Evolutionary conservation across 2,797 vertebrate species (phyloP).

Genomic region (Coregonus ussuriensis): DNA sequence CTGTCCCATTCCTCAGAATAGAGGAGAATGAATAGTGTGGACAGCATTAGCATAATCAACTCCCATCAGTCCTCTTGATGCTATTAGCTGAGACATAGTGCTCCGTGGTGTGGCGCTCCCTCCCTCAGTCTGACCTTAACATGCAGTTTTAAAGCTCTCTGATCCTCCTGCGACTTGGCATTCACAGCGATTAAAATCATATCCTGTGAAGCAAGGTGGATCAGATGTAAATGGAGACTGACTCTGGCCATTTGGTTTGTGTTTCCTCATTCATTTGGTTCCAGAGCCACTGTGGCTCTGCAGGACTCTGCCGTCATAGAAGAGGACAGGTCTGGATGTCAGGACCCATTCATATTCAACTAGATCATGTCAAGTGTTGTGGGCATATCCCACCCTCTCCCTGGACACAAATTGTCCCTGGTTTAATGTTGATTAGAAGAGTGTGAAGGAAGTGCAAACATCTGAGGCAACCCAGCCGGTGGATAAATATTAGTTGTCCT

Average conservation of each 20-base stretch:
- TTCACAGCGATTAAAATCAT: constrained; percentile 52
- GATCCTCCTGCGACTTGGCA: constrained; percentile 25
- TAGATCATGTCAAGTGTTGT: background rate
- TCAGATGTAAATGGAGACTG: constrained; percentile 60
- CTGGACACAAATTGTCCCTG: background rate
- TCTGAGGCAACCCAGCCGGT: constrained; percentile 18
- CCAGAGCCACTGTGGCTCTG: constrained; percentile 27
- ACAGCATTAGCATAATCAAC: constrained; percentile 57
- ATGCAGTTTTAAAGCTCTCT: constrained; percentile 49
- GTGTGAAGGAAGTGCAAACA: constrained; percentile 26
- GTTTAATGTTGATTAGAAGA: constrained; percentile 1
- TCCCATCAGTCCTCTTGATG: constrained; percentile 35
- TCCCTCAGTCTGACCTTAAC: constrained; percentile 48
- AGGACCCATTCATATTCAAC: constrained; percentile 36
- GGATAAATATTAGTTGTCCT: constrained; percentile 60
- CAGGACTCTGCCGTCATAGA: constrained; percentile 18
- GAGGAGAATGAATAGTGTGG: constrained; percentile 22
- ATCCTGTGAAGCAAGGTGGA: constrained; percentile 46
- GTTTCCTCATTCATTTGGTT: constrained; percentile 50
- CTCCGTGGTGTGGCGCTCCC: constrained; percentile 14
- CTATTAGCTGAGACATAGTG: constrained; percentile 37
- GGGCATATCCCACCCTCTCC: constrained; percentile 10
- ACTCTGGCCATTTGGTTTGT: constrained; percentile 62
- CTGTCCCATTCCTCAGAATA: constrained; percentile 1
- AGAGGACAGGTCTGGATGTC: constrained; percentile 35